phyloP scores from a whole-genome alignment of 2,797 vertebrate species.

The Clamator glandarius region DNA sequence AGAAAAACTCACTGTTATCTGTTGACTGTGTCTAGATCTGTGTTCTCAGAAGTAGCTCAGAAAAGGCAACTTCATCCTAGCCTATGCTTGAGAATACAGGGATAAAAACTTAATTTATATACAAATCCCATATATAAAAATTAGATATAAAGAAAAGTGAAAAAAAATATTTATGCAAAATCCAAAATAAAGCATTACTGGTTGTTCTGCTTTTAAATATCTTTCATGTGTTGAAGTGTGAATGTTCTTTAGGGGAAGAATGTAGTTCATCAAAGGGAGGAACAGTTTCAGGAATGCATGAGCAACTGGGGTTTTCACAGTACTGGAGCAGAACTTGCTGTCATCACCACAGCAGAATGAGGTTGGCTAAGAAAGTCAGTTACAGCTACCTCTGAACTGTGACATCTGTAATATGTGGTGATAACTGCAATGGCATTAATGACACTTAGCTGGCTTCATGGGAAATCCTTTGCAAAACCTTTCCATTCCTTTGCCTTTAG shows the following conservation, averaged over 20 bases:
- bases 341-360: not conserved
- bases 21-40: not conserved
- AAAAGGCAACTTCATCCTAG: not conserved
- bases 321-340: not conserved
- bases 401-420: not conserved
- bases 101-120: not conserved
- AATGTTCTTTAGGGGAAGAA: constrained; percentile 29
- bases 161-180: constrained; percentile 15
- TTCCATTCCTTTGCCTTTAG: not conserved
- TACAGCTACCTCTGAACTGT: not conserved
- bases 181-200: constrained; percentile 26
- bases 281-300: not conserved
- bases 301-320: not conserved
- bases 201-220: not conserved
- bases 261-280: not conserved
- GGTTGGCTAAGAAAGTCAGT: not conserved
- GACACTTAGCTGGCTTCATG: not conserved
- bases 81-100: not conserved
- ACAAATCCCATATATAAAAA: not conserved
- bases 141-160: not conserved
- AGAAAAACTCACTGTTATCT: not conserved
- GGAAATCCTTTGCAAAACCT: not conserved
- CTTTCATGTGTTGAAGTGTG: not conserved
- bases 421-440: not conserved
- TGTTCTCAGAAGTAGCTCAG: not conserved